Percentiles rank a stretch among this genome's conserved stretches.
Evolutionary conservation across 1,140 invertebrate species (phyloP).

Genomic region (Eufriesea mexicana): DNA sequence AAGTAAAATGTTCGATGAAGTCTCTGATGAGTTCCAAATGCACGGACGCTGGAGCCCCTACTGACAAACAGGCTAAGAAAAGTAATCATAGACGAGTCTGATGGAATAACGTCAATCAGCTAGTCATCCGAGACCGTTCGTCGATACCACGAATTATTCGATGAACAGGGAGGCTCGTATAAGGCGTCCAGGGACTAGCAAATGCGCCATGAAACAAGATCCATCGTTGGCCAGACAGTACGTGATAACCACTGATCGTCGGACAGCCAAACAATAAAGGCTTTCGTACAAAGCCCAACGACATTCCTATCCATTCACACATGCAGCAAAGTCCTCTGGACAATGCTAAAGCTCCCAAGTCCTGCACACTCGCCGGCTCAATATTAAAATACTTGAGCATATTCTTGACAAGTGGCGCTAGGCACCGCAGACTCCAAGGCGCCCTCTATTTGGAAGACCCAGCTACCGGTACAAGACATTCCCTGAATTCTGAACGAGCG

Average conservation of each 20-base stretch:
- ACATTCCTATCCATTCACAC: conserved; percentile 71
- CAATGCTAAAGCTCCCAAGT: conserved; percentile 64
- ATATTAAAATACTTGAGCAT: conserved; percentile 76
- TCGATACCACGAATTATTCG: background rate
- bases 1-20: too few relatives aligned
- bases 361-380: conserved; percentile 50
- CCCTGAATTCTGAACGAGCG: conserved; percentile 61
- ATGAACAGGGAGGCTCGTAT: background rate
- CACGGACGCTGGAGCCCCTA: too few relatives aligned
- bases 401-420: conserved; percentile 48
- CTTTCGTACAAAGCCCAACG: conserved; percentile 63
- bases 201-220: conserved; percentile 26
- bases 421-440: conserved; percentile 67
- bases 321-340: conserved; percentile 61
- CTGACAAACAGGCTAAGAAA: too few relatives aligned
- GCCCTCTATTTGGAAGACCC: background rate
- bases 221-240: conserved; percentile 26
- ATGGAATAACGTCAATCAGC: background rate
- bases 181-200: background rate
- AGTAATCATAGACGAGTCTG: too few relatives aligned
- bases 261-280: conserved; percentile 69
- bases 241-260: conserved; percentile 67
- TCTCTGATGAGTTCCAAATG: too few relatives aligned
- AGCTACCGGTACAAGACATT: conserved; percentile 52
- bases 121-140: background rate